Percentiles rank a stretch among this genome's conserved stretches.
These are phyloP conservation scores for Lumbricus terrestris DNA, from an alignment of 2,888 invertebrate species.

Conservation along the genomic window DNA sequence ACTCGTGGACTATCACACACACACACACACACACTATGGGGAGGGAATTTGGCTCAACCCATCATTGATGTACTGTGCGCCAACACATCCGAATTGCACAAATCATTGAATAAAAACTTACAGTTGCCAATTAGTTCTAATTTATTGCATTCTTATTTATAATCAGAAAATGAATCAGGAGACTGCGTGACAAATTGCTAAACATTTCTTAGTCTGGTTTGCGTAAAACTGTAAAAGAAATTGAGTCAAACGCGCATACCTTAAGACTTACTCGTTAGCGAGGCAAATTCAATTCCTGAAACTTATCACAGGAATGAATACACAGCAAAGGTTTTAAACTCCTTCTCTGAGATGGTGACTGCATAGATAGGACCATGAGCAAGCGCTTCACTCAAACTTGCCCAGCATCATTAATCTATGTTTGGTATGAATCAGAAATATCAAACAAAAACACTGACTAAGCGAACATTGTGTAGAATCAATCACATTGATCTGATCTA, in stretches of 20 bases:
- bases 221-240: neutral
- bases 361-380: too few species aligned
- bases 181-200: neutral
- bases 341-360: too few species aligned
- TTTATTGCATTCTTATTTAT: neutral
- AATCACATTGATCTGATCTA: too few species aligned
- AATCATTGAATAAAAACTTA: neutral
- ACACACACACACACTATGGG: neutral
- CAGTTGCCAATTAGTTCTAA: neutral
- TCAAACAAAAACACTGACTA: too few species aligned
- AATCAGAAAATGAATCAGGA: neutral
- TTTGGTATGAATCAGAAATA: too few species aligned
- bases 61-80: neutral
- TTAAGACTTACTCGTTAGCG: neutral
- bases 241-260: neutral
- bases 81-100: neutral
- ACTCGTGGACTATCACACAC: too few species aligned
- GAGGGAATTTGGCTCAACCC: neutral
- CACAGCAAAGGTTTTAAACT: too few species aligned
- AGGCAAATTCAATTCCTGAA: neutral
- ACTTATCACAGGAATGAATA: neutral
- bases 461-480: too few species aligned
- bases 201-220: neutral
- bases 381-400: too few species aligned
- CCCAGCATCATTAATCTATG: too few species aligned